Evolutionary conservation across 1,140 invertebrate species (phyloP).

Genomic region (Drosophila mojavensis): DNA sequence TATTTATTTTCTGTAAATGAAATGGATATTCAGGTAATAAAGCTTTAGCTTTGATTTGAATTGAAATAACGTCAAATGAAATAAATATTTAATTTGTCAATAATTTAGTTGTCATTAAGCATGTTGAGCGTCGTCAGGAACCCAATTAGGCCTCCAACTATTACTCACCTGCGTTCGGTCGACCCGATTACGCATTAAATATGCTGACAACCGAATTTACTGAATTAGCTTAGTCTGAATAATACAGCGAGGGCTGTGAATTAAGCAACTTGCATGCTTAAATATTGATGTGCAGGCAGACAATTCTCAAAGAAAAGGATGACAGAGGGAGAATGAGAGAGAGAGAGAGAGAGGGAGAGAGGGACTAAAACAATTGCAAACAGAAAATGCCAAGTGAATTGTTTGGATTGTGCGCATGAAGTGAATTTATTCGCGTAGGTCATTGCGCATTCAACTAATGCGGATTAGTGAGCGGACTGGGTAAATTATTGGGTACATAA

Average conservation of each 20-base stretch:
- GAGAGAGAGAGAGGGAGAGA: not conserved
- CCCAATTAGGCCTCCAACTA: not conserved
- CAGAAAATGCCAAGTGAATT: conserved; percentile 30
- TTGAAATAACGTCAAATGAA: not conserved
- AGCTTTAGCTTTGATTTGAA: too few species aligned
- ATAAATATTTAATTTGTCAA: conserved; percentile 1
- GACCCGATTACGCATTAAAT: conserved; percentile 3
- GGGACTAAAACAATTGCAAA: conserved; percentile 17
- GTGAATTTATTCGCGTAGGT: conserved; percentile 43
- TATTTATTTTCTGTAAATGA: too few species aligned
- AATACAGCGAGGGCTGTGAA: not conserved
- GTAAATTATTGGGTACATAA: conserved; percentile 1
- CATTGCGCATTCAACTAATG: conserved; percentile 45
- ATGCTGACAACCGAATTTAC: conserved; percentile 31
- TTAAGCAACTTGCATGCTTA: conserved; percentile 27
- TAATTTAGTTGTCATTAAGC: not conserved
- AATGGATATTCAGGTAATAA: too few species aligned
- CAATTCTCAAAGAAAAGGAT: not conserved
- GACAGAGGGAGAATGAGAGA: not conserved
- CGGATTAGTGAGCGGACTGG: conserved; percentile 29
- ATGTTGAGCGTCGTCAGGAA: not conserved
- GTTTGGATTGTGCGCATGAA: conserved; percentile 24
- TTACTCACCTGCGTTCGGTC: not conserved
- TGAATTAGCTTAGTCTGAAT: conserved; percentile 33
- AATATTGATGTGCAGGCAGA: conserved; percentile 46